These are phyloP conservation scores for Leguminivora glycinivorella DNA, from an alignment of 1,140 invertebrate genomes.

Conservation along the genomic window DNA sequence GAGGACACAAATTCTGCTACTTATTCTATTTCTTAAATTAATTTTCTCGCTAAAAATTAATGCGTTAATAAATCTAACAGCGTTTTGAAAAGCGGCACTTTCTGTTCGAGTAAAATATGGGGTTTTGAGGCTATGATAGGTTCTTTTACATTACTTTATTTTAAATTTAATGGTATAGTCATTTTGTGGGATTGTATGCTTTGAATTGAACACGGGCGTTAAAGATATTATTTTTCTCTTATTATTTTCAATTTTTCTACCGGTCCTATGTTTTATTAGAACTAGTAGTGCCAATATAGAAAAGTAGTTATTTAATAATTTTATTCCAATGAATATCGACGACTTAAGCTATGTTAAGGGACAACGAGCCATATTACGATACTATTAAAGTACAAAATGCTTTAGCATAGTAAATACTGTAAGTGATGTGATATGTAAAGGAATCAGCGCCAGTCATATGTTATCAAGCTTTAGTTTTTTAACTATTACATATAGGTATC, in stretches of 20 bases:
- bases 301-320: conserved; percentile 15
- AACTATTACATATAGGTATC: not conserved
- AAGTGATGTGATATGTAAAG: not conserved
- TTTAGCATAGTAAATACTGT: conserved; percentile 3
- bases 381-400: conserved; percentile 21
- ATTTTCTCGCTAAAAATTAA: not conserved
- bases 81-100: not conserved
- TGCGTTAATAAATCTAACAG: not conserved
- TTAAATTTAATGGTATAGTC: not conserved
- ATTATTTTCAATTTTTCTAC: too few relatives aligned
- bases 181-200: not conserved
- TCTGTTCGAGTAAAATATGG: not conserved
- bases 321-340: conserved; percentile 34
- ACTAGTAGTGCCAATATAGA: too few relatives aligned
- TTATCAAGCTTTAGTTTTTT: not conserved
- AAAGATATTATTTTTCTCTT: not conserved
- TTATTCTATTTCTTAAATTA: not conserved
- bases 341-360: conserved; percentile 48
- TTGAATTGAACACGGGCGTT: not conserved
- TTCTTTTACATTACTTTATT: too few relatives aligned
- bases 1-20: not conserved
- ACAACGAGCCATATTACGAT: conserved; percentile 41
- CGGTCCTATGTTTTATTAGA: too few relatives aligned
- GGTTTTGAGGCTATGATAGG: not conserved
- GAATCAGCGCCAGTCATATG: conserved; percentile 21